Base-by-base conservation (phyloP, 2,113 vertebrate species). In the Sporophila hypoxantha region DNA sequence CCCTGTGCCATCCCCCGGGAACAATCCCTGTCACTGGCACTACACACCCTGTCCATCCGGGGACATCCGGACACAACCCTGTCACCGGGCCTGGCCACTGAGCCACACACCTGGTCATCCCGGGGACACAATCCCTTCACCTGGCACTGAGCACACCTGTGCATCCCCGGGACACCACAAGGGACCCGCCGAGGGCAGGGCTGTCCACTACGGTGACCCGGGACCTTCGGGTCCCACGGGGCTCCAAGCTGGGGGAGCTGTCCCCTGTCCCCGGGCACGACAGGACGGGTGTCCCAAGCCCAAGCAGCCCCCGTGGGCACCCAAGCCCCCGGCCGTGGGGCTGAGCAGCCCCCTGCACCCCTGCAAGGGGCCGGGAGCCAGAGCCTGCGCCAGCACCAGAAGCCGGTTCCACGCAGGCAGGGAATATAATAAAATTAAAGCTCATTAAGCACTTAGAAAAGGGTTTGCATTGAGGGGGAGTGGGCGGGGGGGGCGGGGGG, bases 381-480 rank as follows among this genome's bases (percentile, higher is more conserved):
- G 59, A 91, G 56, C 55, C 75, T n/a, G 83, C 4, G 7, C 64
- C 1, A 22, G 74, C 18, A 70, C 60, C 89, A 90, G 90, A 52
- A 91, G 83, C 88, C n/a, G 7, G 2, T 36, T 64, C 55, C 79
- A 37, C 37, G 34, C 36, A 52, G 71, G 19, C 14, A 15, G 93
- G 84, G 87, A 84, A 60, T 59, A 82, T 65, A 71, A 90, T 84
- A 80, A 89, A 91, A 93, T 91, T 79, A 95, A 85, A 86, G 71
- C 76, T 82, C 85, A 88, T 92, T 87, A 93, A 94, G 92, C 79
- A 89, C 90, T 93, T 94, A 73, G 82, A 92, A 71, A 87, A 82
- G 86, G 93, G 89, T 93, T 95, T 87, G 91, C 92, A 87, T 93
- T 92, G 92, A 86, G 83, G 82, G 85, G 73, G 76, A 15, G 60